Evolutionary conservation across 2,888 invertebrate genomes (phyloP), one percentile per base, ranked within the genome.

Genomic region (Pristionchus fissidentatus): DNA sequence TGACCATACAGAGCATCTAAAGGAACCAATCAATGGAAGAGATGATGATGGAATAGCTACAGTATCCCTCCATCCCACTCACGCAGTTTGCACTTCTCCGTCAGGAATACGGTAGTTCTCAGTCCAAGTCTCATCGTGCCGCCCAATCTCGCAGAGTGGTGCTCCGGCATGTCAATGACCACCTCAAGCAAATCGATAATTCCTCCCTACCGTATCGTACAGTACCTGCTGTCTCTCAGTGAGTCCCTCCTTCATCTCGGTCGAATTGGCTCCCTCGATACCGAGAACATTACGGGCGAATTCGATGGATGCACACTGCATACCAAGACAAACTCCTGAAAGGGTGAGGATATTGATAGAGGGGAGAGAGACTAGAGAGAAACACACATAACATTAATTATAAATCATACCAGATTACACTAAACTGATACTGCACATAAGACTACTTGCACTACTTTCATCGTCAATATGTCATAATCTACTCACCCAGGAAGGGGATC

Each of bases 61-160:
- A n/a, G 38, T 73, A 73, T 46, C n/a, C 38, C 38, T 26, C 41
- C 38, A 26, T 29, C 3, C 4, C 55, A 83, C 83, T 83, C 49
- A 93, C 94, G 91, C 26, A 94, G 89, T 70, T 93, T 89, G 57
- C 93, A 94, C 78, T 93, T 88, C 52, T 92, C 89, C 0, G 92
- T 94, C 85, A 95, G 95, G 92, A 99, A 96, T 60, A 95, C 93
- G 0, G 98, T 98, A 85, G 95, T 95, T 90, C 98, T 95, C 92
- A 95, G 96, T n/a, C 99, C 99, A 75, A 99, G 94, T 85, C 99
- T 94, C 99, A 99, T 99, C 0, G 99, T 99, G 13, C 98, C 99
- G 1, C 99, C 99, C 94, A 97, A 95, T 57, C 91, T 91, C 0
- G 96, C 97, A 0, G 95, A 95, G 92, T 97, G 96, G 93, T 98